These are phyloP conservation scores for Darevskia nairensis DNA, from an alignment of 2,797 vertebrate species.

Conservation along the genomic window DNA sequence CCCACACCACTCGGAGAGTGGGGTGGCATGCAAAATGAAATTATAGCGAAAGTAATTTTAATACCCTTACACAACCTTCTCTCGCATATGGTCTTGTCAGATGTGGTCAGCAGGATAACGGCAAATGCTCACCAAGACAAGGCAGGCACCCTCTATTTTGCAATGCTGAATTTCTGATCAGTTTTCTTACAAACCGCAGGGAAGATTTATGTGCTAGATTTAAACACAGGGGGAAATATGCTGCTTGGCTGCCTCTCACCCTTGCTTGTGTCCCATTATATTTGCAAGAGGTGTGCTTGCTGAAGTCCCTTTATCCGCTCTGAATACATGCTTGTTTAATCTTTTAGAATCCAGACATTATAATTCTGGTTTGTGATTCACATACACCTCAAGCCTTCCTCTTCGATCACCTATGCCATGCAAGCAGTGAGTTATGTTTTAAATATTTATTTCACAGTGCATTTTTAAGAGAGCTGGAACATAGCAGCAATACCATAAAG, in stretches of 20 bases:
- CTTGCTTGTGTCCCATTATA: neutral
- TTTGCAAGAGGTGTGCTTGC: neutral
- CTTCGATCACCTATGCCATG: slow-evolving; percentile 10
- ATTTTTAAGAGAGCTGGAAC: slow-evolving; percentile 7
- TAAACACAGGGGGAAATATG: slow-evolving; percentile 6
- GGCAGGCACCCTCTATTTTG: neutral
- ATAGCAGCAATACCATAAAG: neutral
- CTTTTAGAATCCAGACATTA: slow-evolving; percentile 28
- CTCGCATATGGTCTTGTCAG: neutral
- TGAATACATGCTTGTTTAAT: slow-evolving; percentile 25
- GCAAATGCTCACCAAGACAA: neutral
- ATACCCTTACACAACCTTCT: neutral
- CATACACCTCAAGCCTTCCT: neutral
- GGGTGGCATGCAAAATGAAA: too few relatives aligned
- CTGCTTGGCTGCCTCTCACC: neutral
- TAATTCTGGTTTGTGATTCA: neutral
- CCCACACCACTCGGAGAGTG: too few relatives aligned
- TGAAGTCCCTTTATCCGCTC: slow-evolving; percentile 1
- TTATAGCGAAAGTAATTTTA: too few relatives aligned
- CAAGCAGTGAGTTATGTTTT: slow-evolving; percentile 5
- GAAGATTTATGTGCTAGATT: neutral
- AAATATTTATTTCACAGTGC: slow-evolving; percentile 26
- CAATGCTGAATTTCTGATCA: neutral
- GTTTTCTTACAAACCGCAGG: neutral
- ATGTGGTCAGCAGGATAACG: neutral